phyloP scores from a whole-genome alignment of 2,888 invertebrate genomes.

The Conistra vaccinii region DNA sequence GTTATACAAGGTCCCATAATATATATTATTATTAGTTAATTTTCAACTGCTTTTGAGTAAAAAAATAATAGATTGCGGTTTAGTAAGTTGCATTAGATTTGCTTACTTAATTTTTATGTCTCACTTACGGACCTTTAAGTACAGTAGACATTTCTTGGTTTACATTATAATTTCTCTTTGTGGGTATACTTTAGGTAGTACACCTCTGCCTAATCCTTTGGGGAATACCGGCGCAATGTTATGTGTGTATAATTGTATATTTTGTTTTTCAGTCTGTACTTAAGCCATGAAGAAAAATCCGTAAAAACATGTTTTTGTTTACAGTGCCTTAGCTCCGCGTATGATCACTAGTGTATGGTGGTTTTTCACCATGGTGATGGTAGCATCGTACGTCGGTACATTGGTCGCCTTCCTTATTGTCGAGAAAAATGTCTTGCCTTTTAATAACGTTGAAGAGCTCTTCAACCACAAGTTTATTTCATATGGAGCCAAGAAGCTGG shows the following conservation, averaged over 20 bases:
- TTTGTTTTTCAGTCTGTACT: neutral
- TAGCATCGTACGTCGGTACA: conserved; percentile 97
- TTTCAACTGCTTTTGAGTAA: neutral
- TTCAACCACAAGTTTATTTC: conserved; percentile 94
- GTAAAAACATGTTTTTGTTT: conserved; percentile 44
- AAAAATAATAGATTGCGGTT: too few relatives aligned
- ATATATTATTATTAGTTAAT: too few relatives aligned
- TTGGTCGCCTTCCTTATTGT: conserved; percentile 97
- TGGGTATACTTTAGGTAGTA: neutral
- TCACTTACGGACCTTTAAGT: neutral
- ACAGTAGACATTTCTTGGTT: neutral
- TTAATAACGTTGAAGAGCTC: conserved; percentile 95
- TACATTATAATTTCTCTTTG: neutral
- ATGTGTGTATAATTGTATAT: neutral
- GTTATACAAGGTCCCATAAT: too few relatives aligned
- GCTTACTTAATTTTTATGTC: too few relatives aligned
- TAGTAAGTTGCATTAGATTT: too few relatives aligned
- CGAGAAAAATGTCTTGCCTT: conserved; percentile 93
- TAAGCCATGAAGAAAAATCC: neutral
- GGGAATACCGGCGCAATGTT: neutral
- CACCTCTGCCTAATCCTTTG: neutral
- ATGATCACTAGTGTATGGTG: conserved; percentile 97
- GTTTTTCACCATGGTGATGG: conserved; percentile 97
- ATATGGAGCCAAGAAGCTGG: conserved; percentile 95
- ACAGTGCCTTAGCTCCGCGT: conserved; percentile 96